A percentile compares a stretch with the other conserved stretches of the same genome.
Evolutionary conservation across 2,113 vertebrate species (phyloP).

Genomic region (Mugil cephalus): DNA sequence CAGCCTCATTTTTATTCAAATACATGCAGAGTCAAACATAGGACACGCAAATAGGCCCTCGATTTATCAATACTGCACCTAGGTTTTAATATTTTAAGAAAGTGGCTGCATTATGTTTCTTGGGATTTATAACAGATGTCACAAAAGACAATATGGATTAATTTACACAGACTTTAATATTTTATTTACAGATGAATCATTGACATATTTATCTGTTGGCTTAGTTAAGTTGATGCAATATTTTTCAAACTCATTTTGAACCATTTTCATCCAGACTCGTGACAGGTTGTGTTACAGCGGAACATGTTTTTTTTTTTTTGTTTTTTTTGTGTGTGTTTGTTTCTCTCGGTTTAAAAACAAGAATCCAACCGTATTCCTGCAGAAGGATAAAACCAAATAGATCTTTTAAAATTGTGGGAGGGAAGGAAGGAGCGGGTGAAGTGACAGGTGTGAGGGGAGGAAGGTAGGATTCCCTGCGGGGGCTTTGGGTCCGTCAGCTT

Average conservation of each 20-base stretch:
- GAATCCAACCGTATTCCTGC: conserved; percentile 91
- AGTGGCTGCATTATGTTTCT: background rate
- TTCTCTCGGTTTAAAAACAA: conserved; percentile 78
- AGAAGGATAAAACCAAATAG: conserved; percentile 73
- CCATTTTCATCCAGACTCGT: conserved; percentile 86
- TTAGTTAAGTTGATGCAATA: conserved; percentile 67
- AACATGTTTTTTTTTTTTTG: conserved; percentile 79
- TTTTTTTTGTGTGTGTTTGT: too few species aligned
- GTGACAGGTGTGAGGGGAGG: conserved; percentile 35
- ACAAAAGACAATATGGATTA: conserved; percentile 70
- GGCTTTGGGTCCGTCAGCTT: conserved; percentile 23
- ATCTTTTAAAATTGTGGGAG: conserved; percentile 67
- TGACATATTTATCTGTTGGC: conserved; percentile 79
- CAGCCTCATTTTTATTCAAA: conserved; percentile 59
- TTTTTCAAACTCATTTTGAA: conserved; percentile 64
- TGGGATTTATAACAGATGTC: too few species aligned
- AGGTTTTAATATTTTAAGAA: background rate
- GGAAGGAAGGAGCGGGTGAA: conserved; percentile 78
- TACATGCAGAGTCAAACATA: conserved; percentile 41
- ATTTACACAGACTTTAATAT: conserved; percentile 99
- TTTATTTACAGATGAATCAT: conserved; percentile 98
- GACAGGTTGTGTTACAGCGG: conserved; percentile 86
- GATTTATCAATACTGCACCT: conserved; percentile 4
- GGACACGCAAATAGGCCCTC: background rate
- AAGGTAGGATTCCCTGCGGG: conserved; percentile 21